phyloP scores from a whole-genome alignment of 2,113 vertebrate species.

The Pterocles burchelli region DNA sequence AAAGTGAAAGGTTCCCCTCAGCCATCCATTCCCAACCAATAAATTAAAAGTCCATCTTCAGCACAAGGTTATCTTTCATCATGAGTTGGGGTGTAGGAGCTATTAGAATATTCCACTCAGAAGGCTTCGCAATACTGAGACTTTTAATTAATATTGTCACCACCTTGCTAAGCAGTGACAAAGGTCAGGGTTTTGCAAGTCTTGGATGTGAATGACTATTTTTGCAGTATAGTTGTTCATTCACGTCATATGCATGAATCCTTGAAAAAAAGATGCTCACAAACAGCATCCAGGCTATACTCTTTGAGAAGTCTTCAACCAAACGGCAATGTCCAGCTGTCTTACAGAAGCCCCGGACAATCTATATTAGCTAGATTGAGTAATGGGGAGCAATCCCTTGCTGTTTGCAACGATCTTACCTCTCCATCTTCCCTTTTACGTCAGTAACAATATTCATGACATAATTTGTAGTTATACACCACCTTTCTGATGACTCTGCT shows the following conservation, averaged over 20 bases:
- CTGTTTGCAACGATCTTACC: neutral
- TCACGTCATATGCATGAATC: neutral
- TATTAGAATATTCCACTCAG: neutral
- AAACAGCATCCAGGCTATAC: neutral
- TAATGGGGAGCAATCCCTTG: neutral
- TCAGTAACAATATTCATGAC: neutral
- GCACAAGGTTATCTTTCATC: conserved; percentile 33
- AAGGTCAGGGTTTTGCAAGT: neutral
- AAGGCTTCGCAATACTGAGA: neutral
- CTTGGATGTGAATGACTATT: neutral
- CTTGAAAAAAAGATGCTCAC: neutral
- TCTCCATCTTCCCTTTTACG: neutral
- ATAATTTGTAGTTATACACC: neutral
- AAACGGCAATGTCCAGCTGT: neutral
- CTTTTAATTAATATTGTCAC: conserved; percentile 8
- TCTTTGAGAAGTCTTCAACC: neutral
- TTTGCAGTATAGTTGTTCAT: neutral
- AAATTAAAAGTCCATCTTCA: conserved; percentile 26
- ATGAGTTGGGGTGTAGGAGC: neutral
- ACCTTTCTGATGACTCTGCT: neutral
- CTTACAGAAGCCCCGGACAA: neutral
- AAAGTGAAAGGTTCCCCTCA: conserved; percentile 39
- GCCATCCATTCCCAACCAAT: neutral
- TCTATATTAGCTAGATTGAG: neutral
- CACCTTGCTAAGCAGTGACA: neutral